Conservation (phyloP, 1,140 invertebrate genomes). For the Drosophila murphyi region DNA sequence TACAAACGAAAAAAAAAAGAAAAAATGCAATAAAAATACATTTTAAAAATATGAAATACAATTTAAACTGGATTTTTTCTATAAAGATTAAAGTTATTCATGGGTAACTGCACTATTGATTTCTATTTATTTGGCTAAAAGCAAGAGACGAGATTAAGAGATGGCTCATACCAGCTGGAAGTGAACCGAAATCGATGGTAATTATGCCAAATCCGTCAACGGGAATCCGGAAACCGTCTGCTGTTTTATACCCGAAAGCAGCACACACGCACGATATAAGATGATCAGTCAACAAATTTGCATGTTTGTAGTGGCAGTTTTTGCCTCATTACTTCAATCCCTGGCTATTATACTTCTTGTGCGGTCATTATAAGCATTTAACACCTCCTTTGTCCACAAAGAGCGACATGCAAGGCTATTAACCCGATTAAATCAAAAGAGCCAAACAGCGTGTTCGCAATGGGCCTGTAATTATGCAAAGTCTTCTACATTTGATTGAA, state of each 20-base stretch:
- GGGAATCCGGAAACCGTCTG: conserved; percentile 52
- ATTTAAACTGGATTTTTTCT: conserved; percentile 38
- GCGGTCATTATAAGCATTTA: conserved; percentile 74
- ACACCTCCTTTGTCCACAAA: conserved; percentile 58
- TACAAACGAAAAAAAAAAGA: conserved; percentile 54
- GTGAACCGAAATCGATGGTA: conserved; percentile 4
- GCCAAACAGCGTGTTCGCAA: conserved; percentile 31
- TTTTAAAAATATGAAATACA: conserved; percentile 79
- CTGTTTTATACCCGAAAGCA: conserved; percentile 28
- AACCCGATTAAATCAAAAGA: conserved; percentile 79
- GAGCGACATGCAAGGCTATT: conserved; percentile 74
- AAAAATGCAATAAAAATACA: conserved; percentile 80
- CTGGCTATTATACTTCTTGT: conserved; percentile 72
- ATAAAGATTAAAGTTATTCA: conserved; percentile 15
- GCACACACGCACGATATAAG: conserved; percentile 18
- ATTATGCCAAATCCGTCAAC: conserved; percentile 33
- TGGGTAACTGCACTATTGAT: conserved; percentile 4
- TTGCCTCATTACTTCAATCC: conserved; percentile 54
- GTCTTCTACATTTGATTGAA: conserved; percentile 75
- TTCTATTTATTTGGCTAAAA: neutral
- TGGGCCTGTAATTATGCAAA: conserved; percentile 73
- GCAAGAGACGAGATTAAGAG: no score
- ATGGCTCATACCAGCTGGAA: neutral
- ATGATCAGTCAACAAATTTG: conserved; percentile 67
- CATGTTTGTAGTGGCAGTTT: conserved; percentile 40